Evolutionary conservation across 2,888 invertebrate genomes (phyloP), one percentile per base, ranked within the genome.

Genomic region (Phymatocera aterrima): DNA sequence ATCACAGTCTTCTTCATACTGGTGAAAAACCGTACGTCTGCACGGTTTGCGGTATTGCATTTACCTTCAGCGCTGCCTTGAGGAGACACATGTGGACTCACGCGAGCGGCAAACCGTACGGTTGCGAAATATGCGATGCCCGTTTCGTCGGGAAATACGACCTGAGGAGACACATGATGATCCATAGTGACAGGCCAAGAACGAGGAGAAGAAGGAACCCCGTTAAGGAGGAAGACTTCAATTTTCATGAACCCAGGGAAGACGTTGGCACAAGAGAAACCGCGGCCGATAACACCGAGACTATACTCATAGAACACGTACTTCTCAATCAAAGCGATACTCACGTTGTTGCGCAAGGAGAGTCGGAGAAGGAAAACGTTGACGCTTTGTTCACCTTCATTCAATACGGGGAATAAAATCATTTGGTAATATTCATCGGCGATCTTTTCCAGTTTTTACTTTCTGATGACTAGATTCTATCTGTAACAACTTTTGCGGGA

Each of bases 11-110:
- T 2, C 74, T 90, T 8, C 90, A 90, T 61, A 89, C 90, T 0
- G 90, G 90, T 1, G 90, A 90, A 72, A 90, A 90, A 31, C 90
- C 90, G 0, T 87, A 89, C 57, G 85, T 90, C 2, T 90, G 90
- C 77, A 88, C 83, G 21, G 85, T 88, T 3, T 90, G 90, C 65
- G 89, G 89, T 1, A 80, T 85, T 3, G 88, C 90, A 1, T 90
- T 90, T 75, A 90, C 90, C 0, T 90, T 90, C 43, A 87, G 88
- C 40, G 88, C 90, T 0, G 89, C 90, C 0, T 79, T 90, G 10
- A 84, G 90, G 31, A 84, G 90, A 31, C 90, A 90, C 78, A 84
- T 88, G 85, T 90, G 89, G 87, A 85, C 84, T 8, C 90, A 90
- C 37, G 83, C 85, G 0, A 82, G 77, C 15, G 85, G 86, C 8